A percentile compares a stretch with the other conserved stretches of the same genome.
phyloP scores from a whole-genome alignment of 2,888 invertebrate species.

The Tetramorium bicarinatum region DNA sequence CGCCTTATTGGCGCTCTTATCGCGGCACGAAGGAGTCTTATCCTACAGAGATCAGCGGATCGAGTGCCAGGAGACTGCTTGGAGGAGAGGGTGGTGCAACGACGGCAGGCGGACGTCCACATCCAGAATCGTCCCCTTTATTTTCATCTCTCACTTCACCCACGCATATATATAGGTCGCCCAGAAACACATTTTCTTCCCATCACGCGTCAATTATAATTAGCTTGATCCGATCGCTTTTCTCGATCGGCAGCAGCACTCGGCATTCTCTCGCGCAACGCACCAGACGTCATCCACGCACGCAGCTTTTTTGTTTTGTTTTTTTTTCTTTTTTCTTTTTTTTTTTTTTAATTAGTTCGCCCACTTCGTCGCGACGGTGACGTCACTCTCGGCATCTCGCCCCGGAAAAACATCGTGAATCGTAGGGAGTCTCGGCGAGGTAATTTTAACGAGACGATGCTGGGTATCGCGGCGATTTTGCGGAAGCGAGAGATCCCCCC shows the following conservation, averaged over 20 bases:
- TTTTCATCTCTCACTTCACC: constrained; percentile 57
- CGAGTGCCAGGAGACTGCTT: constrained; percentile 58
- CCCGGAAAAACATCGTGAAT: background rate
- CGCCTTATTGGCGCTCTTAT: constrained; percentile 3
- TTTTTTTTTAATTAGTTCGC: constrained; percentile 45
- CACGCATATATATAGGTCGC: constrained; percentile 71
- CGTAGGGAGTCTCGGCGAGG: constrained; percentile 26
- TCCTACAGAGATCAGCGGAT: constrained; percentile 50
- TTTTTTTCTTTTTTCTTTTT: constrained; percentile 31
- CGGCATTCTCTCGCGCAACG: constrained; percentile 56
- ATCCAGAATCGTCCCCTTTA: constrained; percentile 71
- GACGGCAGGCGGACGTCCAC: constrained; percentile 66
- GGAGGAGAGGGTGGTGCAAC: constrained; percentile 74
- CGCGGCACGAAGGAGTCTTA: constrained; percentile 21
- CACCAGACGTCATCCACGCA: constrained; percentile 64
- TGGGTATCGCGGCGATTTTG: constrained; percentile 17
- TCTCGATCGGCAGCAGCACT: constrained; percentile 72
- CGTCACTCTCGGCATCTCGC: background rate
- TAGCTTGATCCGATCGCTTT: constrained; percentile 67
- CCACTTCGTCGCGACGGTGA: constrained; percentile 47
- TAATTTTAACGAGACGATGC: constrained; percentile 3
- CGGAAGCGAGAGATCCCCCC: constrained; percentile 21
- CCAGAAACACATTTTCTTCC: constrained; percentile 66
- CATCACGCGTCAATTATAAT: constrained; percentile 72
- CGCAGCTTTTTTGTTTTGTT: constrained; percentile 56